Conservation (phyloP, 1,140 invertebrate species). For the Kradibia gibbosae region DNA sequence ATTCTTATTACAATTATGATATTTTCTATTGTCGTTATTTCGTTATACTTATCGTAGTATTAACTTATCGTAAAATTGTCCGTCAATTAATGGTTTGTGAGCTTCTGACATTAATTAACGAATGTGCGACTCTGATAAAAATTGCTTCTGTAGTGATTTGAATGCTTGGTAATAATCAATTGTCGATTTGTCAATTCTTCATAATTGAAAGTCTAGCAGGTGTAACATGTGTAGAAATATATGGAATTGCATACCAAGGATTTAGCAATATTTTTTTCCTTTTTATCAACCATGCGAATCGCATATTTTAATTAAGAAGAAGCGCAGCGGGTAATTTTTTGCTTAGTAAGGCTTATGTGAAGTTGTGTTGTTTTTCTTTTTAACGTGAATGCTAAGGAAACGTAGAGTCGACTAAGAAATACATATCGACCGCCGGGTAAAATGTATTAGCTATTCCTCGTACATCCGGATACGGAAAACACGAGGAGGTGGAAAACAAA, state of each 20-base stretch:
- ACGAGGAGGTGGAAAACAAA: neutral
- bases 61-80: neutral
- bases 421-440: neutral
- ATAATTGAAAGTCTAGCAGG: conserved; percentile 26
- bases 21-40: too few species aligned
- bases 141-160: conserved; percentile 26
- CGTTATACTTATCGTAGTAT: conserved; percentile 1
- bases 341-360: neutral
- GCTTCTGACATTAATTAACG: neutral
- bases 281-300: neutral
- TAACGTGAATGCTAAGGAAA: neutral
- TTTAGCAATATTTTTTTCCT: conserved; percentile 5
- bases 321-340: neutral
- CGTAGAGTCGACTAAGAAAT: neutral
- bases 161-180: conserved; percentile 11
- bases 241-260: conserved; percentile 10
- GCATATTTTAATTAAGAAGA: neutral
- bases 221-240: neutral
- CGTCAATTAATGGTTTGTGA: neutral
- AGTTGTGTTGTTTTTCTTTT: neutral
- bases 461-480: neutral
- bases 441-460: conserved; percentile 12
- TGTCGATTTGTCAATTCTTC: conserved; percentile 24
- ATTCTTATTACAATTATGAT: too few species aligned
- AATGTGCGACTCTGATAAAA: neutral